Evolutionary conservation across 2,113 vertebrate species (phyloP), one percentile per base, ranked within the genome.

Genomic region (Ivindomyrus marchei): DNA sequence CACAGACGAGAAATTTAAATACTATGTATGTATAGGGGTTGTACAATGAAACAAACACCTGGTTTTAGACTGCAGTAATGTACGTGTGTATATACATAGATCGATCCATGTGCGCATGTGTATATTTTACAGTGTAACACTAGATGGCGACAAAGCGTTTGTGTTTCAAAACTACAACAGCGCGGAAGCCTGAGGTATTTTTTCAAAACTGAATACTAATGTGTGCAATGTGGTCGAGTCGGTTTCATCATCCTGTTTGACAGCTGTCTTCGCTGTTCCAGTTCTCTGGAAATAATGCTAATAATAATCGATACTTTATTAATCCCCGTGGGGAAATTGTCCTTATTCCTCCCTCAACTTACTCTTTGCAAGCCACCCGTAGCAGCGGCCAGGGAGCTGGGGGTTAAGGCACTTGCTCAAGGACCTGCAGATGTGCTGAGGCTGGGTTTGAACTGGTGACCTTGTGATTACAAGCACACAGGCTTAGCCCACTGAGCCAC

Each of bases 101-200:
- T n/a, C 15, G 4, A 86, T 52, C 17, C 52, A 42, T 83, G 5
- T 49, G 39, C 42, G 36, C 13, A 27, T 83, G 46, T 52, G 3
- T 90, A 89, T 42, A 47, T 85, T 83, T 31, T 3, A 45, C 46
- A n/a, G 49, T n/a, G 49, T 3, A n/a, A 83, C 94, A 94, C 93
- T 92, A 88, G 95, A 90, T 92, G 95, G 93, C 91, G 62, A 45
- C 90, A 92, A 90, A 89, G 90, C 3, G 46, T 1, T 58, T 89
- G 13, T 83, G 31, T 83, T 85, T 85, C 19, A 85, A 24, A 47
- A 24, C 31, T 21, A 89, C 45, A 21, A 74, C 27, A 42, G 39
- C 13, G n/a, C 19, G 39, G 9, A 19, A 52, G 13, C 8, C 10
- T 31, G 46, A 3, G 17, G 31, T 27, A 17, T 50, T 50, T 39